Evolutionary conservation across 2,113 vertebrate genomes (phyloP).

Genomic region (Hassar affinis): DNA sequence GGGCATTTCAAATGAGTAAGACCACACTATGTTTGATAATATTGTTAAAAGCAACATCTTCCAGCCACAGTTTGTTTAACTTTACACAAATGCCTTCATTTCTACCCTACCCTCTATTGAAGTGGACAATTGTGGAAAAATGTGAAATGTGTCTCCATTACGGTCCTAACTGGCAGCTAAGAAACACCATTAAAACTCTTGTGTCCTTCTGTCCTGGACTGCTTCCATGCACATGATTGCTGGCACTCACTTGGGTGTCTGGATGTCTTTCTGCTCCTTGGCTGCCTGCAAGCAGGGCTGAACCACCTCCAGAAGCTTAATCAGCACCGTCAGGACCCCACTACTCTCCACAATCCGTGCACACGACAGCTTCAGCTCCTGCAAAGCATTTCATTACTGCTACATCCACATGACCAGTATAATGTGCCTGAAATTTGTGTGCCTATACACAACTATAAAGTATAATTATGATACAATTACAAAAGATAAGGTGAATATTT

Average conservation of each 20-base stretch:
- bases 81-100: neutral
- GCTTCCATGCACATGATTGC: neutral
- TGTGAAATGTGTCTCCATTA: neutral
- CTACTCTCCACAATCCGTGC: slow-evolving; percentile 88
- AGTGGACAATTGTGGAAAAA: neutral
- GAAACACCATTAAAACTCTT: neutral
- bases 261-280: slow-evolving; percentile 91
- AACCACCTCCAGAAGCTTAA: slow-evolving; percentile 91
- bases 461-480: neutral
- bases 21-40: neutral
- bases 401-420: neutral
- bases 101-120: neutral
- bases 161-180: too few relatives aligned
- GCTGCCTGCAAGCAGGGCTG: slow-evolving; percentile 90
- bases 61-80: neutral
- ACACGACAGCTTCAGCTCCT: slow-evolving; percentile 90
- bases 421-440: neutral
- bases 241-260: slow-evolving; percentile 87
- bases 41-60: neutral
- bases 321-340: slow-evolving; percentile 86
- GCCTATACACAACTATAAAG: neutral
- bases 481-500: neutral
- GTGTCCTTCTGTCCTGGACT: neutral
- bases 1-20: neutral
- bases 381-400: neutral